Percentiles rank a stretch among this genome's conserved stretches.
Evolutionary conservation across 1,140 invertebrate genomes (phyloP).

Genomic region (Drosophila subobscura): DNA sequence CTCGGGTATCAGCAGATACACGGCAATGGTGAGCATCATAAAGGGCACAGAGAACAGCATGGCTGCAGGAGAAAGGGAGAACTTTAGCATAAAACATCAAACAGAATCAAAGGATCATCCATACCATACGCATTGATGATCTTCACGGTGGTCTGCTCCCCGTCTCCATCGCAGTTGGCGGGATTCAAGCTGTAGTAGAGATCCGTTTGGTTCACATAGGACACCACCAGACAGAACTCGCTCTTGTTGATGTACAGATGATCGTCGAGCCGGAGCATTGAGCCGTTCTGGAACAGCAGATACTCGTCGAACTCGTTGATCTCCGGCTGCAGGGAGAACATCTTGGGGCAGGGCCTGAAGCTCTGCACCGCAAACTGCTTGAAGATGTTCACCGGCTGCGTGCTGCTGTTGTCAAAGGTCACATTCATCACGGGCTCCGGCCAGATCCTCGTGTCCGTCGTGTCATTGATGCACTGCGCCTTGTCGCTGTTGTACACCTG

Average conservation of each 20-base stretch:
- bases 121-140: conserved; percentile 76
- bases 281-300: conserved; percentile 66
- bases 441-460: conserved; percentile 37
- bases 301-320: conserved; percentile 55
- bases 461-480: conserved; percentile 45
- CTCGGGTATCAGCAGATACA: conserved; percentile 89
- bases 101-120: neutral
- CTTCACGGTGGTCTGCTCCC: conserved; percentile 60
- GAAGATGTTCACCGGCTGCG: conserved; percentile 55
- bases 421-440: conserved; percentile 62
- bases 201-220: conserved; percentile 57
- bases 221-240: conserved; percentile 69
- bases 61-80: conserved; percentile 78
- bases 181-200: conserved; percentile 61
- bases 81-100: neutral
- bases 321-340: conserved; percentile 70
- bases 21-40: conserved; percentile 88
- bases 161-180: conserved; percentile 64
- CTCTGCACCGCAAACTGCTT: conserved; percentile 71
- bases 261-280: conserved; percentile 62
- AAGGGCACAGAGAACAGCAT: conserved; percentile 89
- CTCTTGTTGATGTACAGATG: conserved; percentile 54
- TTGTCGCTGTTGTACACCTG: conserved; percentile 31
- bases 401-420: conserved; percentile 46
- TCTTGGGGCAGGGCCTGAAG: conserved; percentile 69